Conservation (phyloP, 2,797 vertebrate species). For the Enteromius viviparus region DNA sequence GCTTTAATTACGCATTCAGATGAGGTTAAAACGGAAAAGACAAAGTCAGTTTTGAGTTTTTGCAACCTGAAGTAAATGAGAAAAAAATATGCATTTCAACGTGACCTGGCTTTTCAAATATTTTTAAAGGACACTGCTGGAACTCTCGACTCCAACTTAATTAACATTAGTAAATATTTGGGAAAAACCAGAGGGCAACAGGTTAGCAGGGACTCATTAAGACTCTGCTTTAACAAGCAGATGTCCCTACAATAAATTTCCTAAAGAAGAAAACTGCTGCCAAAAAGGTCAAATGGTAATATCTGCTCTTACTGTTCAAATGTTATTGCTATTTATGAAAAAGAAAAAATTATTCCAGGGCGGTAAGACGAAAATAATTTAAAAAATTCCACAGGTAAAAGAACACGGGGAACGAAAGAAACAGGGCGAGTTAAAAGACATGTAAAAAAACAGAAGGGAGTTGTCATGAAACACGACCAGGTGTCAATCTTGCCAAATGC, state of each 20-base stretch:
- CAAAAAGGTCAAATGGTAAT: constrained; percentile 27
- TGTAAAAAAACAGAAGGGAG: constrained; percentile 45
- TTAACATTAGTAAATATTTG: constrained; percentile 31
- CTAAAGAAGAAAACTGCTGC: constrained; percentile 3
- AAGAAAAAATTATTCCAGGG: background rate
- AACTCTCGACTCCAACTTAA: constrained; percentile 19
- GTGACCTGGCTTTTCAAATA: constrained; percentile 10
- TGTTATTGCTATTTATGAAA: constrained; percentile 18
- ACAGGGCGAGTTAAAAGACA: constrained; percentile 36
- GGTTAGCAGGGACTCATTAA: constrained; percentile 13
- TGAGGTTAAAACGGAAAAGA: constrained; percentile 70
- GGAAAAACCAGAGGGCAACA: constrained; percentile 29
- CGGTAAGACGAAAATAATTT: background rate
- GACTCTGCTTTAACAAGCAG: constrained; percentile 17
- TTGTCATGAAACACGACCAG: constrained; percentile 58
- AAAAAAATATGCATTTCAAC: background rate
- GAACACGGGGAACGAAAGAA: constrained; percentile 33
- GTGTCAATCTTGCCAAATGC: constrained; percentile 62
- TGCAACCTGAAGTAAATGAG: constrained; percentile 17
- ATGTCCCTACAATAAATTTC: background rate
- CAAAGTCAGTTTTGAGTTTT: constrained; percentile 52
- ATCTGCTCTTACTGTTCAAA: constrained; percentile 31
- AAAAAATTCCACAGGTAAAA: background rate
- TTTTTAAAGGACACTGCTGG: background rate
- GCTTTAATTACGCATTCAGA: constrained; percentile 76